Percentiles rank a stretch among this genome's conserved stretches.
Evolutionary conservation across 2,888 invertebrate genomes (phyloP).

Genomic region (Ischnus inquisitorius): DNA sequence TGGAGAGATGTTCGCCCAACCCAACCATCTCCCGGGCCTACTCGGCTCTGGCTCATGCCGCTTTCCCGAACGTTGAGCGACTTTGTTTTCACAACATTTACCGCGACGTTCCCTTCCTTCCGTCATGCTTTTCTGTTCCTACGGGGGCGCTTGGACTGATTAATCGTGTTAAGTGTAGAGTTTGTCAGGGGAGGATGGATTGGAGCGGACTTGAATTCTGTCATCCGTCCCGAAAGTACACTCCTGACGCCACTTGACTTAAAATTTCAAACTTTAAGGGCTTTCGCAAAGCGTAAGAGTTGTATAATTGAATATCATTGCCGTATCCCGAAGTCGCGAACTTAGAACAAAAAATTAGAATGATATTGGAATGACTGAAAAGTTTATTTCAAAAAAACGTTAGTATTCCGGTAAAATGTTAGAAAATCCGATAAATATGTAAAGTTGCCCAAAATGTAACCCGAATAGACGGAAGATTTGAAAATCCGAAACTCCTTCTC

Average conservation of each 20-base stretch:
- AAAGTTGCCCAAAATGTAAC: too few species aligned
- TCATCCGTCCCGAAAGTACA: constrained; percentile 3
- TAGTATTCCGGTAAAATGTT: too few species aligned
- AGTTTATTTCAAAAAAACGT: too few species aligned
- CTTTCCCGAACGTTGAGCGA: constrained; percentile 51
- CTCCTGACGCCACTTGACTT: not conserved
- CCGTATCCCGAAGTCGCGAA: not conserved
- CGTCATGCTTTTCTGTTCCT: constrained; percentile 1
- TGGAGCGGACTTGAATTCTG: constrained; percentile 25
- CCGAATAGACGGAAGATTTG: too few species aligned
- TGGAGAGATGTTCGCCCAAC: constrained; percentile 64
- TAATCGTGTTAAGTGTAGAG: constrained; percentile 72
- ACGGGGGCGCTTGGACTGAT: constrained; percentile 70
- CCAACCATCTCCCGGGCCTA: not conserved
- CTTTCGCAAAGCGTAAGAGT: not conserved
- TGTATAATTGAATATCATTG: constrained; percentile 1
- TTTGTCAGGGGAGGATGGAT: constrained; percentile 39
- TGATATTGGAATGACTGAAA: too few species aligned
- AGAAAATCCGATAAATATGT: too few species aligned
- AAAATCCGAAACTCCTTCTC: too few species aligned
- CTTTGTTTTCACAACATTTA: constrained; percentile 76
- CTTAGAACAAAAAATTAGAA: not conserved
- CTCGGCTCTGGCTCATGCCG: constrained; percentile 60
- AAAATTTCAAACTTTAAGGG: not conserved
- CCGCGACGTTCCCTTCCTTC: constrained; percentile 12